A percentile compares a stretch with the other conserved stretches of the same genome.
phyloP scores from a whole-genome alignment of 2,888 invertebrate genomes.

The Dynastes tityus region DNA sequence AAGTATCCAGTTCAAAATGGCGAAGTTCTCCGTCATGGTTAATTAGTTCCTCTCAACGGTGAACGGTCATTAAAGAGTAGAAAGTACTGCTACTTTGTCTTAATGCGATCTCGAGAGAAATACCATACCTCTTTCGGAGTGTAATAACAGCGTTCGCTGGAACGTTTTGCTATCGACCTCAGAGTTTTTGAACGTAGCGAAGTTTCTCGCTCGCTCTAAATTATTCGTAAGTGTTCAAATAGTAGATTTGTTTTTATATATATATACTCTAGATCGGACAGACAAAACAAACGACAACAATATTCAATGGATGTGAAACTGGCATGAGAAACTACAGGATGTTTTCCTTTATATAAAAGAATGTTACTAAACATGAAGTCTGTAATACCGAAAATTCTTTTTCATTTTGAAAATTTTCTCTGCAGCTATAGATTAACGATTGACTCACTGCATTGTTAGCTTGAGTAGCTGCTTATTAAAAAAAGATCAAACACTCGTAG shows the following conservation, averaged over 20 bases:
- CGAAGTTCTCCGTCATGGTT: constrained; percentile 2
- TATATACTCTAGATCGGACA: neutral
- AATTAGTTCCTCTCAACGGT: constrained; percentile 2
- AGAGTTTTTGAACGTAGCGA: neutral
- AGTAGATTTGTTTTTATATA: neutral
- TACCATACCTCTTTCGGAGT: neutral
- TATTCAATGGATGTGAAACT: neutral
- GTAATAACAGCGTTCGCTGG: neutral
- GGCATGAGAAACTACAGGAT: neutral
- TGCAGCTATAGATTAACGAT: no score
- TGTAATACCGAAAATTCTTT: no score
- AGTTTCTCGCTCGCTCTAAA: neutral
- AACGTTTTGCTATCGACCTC: constrained; percentile 4
- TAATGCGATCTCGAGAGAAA: constrained; percentile 5
- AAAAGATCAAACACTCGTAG: no score
- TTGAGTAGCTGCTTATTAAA: no score
- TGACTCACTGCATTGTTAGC: no score
- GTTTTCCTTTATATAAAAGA: no score
- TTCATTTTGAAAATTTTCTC: no score
- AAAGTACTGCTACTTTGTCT: constrained; percentile 20
- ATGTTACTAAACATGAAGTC: no score
- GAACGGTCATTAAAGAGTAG: constrained; percentile 6
- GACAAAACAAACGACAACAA: neutral
- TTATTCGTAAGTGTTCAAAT: constrained; percentile 3
- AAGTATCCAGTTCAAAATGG: constrained; percentile 3